Evolutionary conservation across 1,140 invertebrate species (phyloP).

Genomic region (Ostrea edulis): DNA sequence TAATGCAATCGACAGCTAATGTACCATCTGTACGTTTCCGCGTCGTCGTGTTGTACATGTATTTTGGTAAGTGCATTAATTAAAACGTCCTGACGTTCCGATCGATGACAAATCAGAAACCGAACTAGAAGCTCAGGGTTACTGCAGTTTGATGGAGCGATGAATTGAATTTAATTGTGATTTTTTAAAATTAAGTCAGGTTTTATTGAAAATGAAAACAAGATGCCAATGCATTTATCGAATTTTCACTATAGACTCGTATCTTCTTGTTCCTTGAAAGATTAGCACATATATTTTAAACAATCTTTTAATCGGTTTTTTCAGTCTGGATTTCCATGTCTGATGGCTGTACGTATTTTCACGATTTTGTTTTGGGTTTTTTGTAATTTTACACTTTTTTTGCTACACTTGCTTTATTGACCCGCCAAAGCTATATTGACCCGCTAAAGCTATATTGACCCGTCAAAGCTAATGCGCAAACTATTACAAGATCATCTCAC

Average conservation of each 20-base stretch:
- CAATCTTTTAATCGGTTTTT: slow-evolving; percentile 22
- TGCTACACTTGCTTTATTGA: neutral
- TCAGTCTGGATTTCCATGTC: slow-evolving; percentile 38
- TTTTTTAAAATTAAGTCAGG: too few relatives aligned
- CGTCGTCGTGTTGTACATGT: neutral
- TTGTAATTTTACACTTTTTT: neutral
- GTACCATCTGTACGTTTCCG: neutral
- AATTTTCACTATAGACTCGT: too few relatives aligned
- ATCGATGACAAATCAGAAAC: neutral
- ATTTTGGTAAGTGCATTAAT: neutral
- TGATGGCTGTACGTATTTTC: slow-evolving; percentile 30
- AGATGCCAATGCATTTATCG: too few relatives aligned
- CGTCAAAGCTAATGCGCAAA: neutral
- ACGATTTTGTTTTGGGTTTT: slow-evolving; percentile 22
- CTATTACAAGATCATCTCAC: slow-evolving; percentile 19
- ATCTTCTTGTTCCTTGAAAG: too few relatives aligned
- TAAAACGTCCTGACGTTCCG: neutral
- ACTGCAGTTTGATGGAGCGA: too few relatives aligned
- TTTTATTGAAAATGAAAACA: too few relatives aligned
- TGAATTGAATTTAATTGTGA: too few relatives aligned
- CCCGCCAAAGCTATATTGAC: neutral
- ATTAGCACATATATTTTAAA: neutral
- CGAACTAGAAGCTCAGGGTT: too few relatives aligned
- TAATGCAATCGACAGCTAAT: neutral
- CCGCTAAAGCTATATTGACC: neutral